These are phyloP conservation scores for Gryon sp. DNA, from an alignment of 1,140 invertebrate species.

Conservation along the genomic window DNA sequence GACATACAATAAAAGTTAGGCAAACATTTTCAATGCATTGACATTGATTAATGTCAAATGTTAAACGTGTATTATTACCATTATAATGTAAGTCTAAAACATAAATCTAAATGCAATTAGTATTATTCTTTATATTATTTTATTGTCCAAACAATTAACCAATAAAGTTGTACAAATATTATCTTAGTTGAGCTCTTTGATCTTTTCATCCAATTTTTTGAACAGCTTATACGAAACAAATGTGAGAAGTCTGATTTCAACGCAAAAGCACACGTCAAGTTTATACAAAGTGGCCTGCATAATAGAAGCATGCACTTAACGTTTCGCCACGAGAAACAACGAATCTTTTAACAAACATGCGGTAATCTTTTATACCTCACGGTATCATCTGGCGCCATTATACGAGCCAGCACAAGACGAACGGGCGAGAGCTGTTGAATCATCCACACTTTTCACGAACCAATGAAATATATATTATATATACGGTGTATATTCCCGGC, in stretches of 20 bases:
- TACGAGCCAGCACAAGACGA: constrained; percentile 43
- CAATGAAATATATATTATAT: constrained; percentile 59
- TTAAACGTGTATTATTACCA: no score
- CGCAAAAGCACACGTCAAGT: constrained; percentile 57
- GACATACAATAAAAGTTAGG: constrained; percentile 10
- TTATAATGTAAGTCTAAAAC: no score
- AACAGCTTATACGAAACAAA: constrained; percentile 38
- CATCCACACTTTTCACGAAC: constrained; percentile 63
- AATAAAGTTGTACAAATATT: neutral
- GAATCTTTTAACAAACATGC: constrained; percentile 76
- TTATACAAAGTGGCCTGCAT: constrained; percentile 66
- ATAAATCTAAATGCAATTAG: no score
- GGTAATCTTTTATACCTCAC: constrained; percentile 68
- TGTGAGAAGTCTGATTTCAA: constrained; percentile 50
- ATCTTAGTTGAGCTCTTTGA: neutral
- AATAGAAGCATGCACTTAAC: constrained; percentile 75
- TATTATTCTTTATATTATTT: no score
- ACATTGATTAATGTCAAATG: constrained; percentile 22
- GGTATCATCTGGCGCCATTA: constrained; percentile 73
- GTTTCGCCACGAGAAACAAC: constrained; percentile 73
- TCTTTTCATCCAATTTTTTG: constrained; percentile 43
- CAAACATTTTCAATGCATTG: constrained; percentile 50
- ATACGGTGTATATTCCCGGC: no score
- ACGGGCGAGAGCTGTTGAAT: constrained; percentile 73
- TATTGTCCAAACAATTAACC: no score